Conservation (phyloP, 2,113 vertebrate genomes). For the Campylomormyrus numenius region DNA sequence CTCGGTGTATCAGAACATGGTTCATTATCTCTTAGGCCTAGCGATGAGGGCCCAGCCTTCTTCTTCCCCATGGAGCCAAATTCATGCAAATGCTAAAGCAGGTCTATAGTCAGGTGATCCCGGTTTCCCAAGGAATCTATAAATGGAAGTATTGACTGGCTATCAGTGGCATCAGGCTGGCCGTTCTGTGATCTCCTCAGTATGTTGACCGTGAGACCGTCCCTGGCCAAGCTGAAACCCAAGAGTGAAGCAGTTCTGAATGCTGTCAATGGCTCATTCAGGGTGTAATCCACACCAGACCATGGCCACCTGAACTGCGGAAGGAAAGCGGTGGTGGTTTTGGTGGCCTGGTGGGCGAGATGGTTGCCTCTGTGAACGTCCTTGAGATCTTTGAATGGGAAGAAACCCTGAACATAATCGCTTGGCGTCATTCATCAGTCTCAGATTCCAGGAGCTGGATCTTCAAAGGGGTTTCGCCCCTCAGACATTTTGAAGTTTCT, state of each 20-base stretch:
- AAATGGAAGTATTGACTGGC: neutral
- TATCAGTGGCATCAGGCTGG: neutral
- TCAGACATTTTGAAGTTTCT: neutral
- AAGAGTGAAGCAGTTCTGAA: neutral
- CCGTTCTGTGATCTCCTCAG: neutral
- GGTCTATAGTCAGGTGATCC: neutral
- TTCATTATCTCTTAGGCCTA: neutral
- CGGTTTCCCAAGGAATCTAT: neutral
- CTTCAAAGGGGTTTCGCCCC: neutral
- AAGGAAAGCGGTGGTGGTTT: neutral
- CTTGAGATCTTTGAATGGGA: neutral
- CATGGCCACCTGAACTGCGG: neutral
- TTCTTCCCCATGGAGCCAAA: neutral
- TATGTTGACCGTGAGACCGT: neutral
- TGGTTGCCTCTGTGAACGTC: neutral
- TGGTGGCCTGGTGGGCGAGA: neutral
- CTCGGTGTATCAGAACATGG: neutral
- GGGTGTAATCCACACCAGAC: neutral
- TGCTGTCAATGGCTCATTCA: neutral
- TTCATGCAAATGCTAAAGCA: conserved; percentile 1
- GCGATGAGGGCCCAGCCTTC: neutral
- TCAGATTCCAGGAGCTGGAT: neutral
- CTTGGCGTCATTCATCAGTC: neutral
- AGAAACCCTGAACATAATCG: neutral
- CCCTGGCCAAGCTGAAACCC: neutral